Base-by-base conservation (phyloP, 2,113 vertebrate genomes). In the Leucoraja erinaceus region DNA sequence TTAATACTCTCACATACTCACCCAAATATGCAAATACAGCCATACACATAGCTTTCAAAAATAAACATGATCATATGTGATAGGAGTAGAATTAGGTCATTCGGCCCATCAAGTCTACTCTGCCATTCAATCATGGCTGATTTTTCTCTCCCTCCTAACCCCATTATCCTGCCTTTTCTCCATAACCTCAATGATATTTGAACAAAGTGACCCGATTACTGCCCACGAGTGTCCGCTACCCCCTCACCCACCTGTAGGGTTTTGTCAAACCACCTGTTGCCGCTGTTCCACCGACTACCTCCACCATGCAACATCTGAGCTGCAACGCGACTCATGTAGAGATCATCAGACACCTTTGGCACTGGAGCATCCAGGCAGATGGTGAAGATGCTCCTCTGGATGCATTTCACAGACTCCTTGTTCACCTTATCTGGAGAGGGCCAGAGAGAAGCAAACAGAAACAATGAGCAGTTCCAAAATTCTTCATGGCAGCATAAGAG, bases 231-330 rank as follows among this genome's bases (percentile, higher is more conserved):
- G 61, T 20, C 38, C n/a, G 61, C 25, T 47, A 77, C 59, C 78
- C 59, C 33, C 79, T 16, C 11, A 88, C 93, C 92, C 70, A 99
- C 98, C 96, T 99, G 98, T 47, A 99, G 94, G 0, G 99, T 99
- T 95, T 99, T 99, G 95, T 99, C 98, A 0, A 99, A 99, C 99
- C 99, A 99, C 77, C 99, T 97, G 95, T 99, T 99, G 93, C 98
- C 99, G 0, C 98, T 99, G 96, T 99, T 99, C 95, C 97, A 96
- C 83, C 96, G 96, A 72, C 97, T 96, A 33, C 98, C 99, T 0
- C 98, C 99, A 0, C 99, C 99, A 0, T 99, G 98, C 91, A 99
- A 96, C 97, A 99, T 98, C 96, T 99, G 99, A 0, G 97, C 97
- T 0, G 98, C 98, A 92, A 98, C 97, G 0, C 96, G 97, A 94